Conservation (phyloP, 2,113 vertebrate genomes). For the Jacana jacana region DNA sequence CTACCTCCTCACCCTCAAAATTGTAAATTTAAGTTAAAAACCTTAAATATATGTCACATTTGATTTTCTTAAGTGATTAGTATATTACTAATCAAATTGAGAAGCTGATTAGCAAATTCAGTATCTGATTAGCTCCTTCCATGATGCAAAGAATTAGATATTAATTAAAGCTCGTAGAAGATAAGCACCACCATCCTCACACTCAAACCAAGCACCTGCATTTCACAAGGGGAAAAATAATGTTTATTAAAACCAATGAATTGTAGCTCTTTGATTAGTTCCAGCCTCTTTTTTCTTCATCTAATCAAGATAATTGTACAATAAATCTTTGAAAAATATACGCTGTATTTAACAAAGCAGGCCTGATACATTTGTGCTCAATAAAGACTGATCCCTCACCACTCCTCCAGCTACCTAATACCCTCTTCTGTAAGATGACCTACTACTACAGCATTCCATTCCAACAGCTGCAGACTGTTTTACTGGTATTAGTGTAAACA, state of each 20-base stretch:
- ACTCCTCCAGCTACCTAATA: background rate
- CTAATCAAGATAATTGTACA: constrained; percentile 70
- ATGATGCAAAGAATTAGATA: constrained; percentile 38
- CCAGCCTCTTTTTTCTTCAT: constrained; percentile 32
- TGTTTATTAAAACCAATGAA: constrained; percentile 19
- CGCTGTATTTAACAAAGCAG: constrained; percentile 39
- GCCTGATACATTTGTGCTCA: background rate
- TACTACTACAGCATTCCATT: background rate
- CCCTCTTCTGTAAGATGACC: background rate
- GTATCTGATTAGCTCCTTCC: constrained; percentile 64
- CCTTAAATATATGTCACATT: background rate
- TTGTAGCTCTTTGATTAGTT: constrained; percentile 55
- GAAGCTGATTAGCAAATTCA: constrained; percentile 67
- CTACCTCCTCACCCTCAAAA: background rate
- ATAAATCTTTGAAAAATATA: constrained; percentile 22
- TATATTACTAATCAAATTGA: constrained; percentile 65
- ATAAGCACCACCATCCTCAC: constrained; percentile 31
- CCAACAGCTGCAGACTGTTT: background rate
- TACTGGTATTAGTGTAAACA: background rate
- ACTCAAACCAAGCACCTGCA: constrained; percentile 56
- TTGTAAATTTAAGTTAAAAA: constrained; percentile 23
- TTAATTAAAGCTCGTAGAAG: constrained; percentile 65
- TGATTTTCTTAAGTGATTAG: constrained; percentile 59
- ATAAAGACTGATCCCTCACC: background rate
- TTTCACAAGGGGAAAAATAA: constrained; percentile 33